phyloP scores from a whole-genome alignment of 2,888 invertebrate species.

The Ferdinandea cuprea region DNA sequence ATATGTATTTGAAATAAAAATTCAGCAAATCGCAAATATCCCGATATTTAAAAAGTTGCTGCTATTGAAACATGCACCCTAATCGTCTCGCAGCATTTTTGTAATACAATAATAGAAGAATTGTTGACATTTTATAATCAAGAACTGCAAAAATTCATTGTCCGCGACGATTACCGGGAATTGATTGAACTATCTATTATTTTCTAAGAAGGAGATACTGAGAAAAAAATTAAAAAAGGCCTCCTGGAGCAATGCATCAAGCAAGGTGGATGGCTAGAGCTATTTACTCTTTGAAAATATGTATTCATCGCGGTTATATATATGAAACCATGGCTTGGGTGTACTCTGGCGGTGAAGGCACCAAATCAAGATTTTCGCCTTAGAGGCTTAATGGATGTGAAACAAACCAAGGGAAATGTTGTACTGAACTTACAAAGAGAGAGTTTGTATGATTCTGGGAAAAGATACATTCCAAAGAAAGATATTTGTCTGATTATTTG shows the following conservation, averaged over 20 bases:
- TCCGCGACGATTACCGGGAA: neutral
- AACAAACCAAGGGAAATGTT: too few relatives aligned
- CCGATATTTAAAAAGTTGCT: too few relatives aligned
- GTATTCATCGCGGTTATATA: conserved; percentile 73
- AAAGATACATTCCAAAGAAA: too few relatives aligned
- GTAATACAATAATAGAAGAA: neutral
- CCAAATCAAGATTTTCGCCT: conserved; percentile 72
- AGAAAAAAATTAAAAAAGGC: neutral
- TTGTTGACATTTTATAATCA: neutral
- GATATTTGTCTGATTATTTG: too few relatives aligned
- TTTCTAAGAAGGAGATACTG: neutral
- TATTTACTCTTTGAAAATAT: neutral
- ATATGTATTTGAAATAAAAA: too few relatives aligned
- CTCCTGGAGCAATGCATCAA: neutral
- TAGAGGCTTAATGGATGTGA: too few relatives aligned
- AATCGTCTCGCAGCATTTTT: neutral
- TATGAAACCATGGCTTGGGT: conserved; percentile 76
- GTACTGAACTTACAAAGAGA: too few relatives aligned
- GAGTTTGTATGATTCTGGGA: too few relatives aligned
- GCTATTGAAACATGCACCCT: too few relatives aligned
- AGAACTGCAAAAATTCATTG: neutral
- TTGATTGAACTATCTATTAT: neutral
- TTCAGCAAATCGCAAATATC: too few relatives aligned
- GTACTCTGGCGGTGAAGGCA: conserved; percentile 75
- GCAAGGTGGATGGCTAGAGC: neutral